These are phyloP conservation scores for Epinephelus awoara DNA, from an alignment of 2,797 vertebrate genomes.

Conservation along the genomic window DNA sequence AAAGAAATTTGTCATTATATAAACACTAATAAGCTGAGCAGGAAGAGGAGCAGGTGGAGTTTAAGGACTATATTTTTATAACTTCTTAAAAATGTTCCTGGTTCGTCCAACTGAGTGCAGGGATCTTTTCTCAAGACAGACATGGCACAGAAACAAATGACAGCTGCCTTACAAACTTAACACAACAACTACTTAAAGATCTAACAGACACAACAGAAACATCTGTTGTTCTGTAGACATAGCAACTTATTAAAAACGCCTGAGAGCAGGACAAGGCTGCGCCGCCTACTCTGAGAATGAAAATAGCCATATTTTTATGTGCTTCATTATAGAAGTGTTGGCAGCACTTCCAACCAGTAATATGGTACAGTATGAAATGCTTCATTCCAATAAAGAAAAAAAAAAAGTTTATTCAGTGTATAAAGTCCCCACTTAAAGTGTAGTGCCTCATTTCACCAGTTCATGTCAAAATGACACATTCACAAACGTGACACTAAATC, in stretches of 20 bases:
- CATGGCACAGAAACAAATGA: slow-evolving; percentile 29
- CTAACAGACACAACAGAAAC: slow-evolving; percentile 71
- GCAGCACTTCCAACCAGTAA: slow-evolving; percentile 14
- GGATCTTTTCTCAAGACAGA: slow-evolving; percentile 11
- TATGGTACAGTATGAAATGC: slow-evolving; percentile 3
- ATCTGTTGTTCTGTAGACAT: slow-evolving; percentile 72
- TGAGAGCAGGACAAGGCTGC: slow-evolving; percentile 27
- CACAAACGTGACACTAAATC: neutral
- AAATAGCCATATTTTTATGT: slow-evolving; percentile 14
- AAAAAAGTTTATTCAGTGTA: neutral
- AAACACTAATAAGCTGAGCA: neutral
- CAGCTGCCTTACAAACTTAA: slow-evolving; percentile 74
- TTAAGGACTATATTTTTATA: neutral
- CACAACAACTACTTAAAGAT: slow-evolving; percentile 75
- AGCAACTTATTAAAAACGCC: slow-evolving; percentile 53
- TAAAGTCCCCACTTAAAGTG: neutral
- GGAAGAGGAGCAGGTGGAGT: neutral
- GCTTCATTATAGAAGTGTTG: slow-evolving; percentile 31
- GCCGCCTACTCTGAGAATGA: neutral
- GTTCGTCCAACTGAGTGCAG: neutral
- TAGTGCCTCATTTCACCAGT: neutral
- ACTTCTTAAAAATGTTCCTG: slow-evolving; percentile 3
- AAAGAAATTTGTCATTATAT: slow-evolving; percentile 27
- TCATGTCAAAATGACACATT: neutral
- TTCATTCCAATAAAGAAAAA: neutral